Base-by-base conservation (phyloP, 2,113 vertebrate species). In the Varanus salvator region DNA sequence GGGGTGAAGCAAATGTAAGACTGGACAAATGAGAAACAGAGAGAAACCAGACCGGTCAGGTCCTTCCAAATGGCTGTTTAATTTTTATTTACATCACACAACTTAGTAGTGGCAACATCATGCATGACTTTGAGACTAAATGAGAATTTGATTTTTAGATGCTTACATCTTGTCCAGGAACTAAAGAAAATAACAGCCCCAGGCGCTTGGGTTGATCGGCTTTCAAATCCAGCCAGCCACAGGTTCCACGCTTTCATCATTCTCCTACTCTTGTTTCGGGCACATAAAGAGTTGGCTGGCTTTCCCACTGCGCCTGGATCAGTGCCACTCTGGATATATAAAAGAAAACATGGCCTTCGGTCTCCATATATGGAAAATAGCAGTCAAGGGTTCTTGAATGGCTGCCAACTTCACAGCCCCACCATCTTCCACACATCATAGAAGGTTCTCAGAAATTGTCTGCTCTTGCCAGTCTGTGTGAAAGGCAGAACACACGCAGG, bases 71-170 rank as follows among this genome's bases (percentile, higher is more conserved):
- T 15, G 17, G 75, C 86, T 68, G 66, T 90, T 87, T 85, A 90
- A 84, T 82, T 71, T 90, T 91, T 88, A 75, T 80, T 93, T 90
- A 77, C 81, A 34, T 91, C 92, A 92, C 90, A 91, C 75, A 85
- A 2, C 21, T 57, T n/a, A 25, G 66, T 50, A 7, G 50, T n/a
- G 7, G 44, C 93, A 87, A 80, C 21, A 11, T 81, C 92, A 80
- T 81, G 87, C 75, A 60, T 29, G 77, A 29, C 23, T 81, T 87
- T 38, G 29, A 4, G 14, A 76, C 21, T 85, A 89, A 88, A 91
- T 85, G 9, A 84, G 31, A 84, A 80, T 89, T 89, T 93, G 54
- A 6, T 78, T 91, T 90, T 93, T 69, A 88, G 34, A 19, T 88
- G 75, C 54, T 68, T 91, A n/a, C 2, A 14, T 23, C 8, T 4